These are phyloP conservation scores for Percina caprodes DNA, from an alignment of 2,113 vertebrate genomes.

Conservation along the genomic window DNA sequence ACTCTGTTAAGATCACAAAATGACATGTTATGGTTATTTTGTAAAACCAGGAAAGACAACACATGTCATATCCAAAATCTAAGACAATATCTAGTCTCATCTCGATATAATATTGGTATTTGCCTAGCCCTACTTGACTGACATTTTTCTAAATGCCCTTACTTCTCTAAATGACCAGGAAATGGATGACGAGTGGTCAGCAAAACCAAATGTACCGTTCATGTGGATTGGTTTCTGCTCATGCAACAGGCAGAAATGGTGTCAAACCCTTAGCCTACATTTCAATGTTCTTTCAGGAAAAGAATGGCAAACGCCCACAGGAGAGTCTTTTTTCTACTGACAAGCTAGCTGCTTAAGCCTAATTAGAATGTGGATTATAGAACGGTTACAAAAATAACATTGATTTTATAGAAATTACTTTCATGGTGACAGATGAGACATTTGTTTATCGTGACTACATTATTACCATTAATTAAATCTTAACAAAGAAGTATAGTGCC, in stretches of 20 bases:
- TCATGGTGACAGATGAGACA: slow-evolving; percentile 84
- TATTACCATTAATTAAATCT: slow-evolving; percentile 86
- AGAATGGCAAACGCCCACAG: slow-evolving; percentile 80
- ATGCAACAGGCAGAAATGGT: slow-evolving; percentile 62
- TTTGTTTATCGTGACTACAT: slow-evolving; percentile 86
- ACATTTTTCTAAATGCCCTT: slow-evolving; percentile 17
- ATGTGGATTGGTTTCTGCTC: slow-evolving; percentile 51
- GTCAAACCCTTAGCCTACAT: slow-evolving; percentile 69
- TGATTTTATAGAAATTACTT: slow-evolving; percentile 79
- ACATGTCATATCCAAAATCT: too few relatives aligned
- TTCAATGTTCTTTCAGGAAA: slow-evolving; percentile 80
- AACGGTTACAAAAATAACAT: slow-evolving; percentile 82
- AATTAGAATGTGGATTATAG: slow-evolving; percentile 83
- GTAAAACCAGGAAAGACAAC: too few relatives aligned
- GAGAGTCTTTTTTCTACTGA: slow-evolving; percentile 70
- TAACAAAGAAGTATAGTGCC: slow-evolving; percentile 84
- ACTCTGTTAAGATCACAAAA: too few relatives aligned
- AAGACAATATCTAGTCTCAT: too few relatives aligned
- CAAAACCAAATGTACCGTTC: slow-evolving; percentile 15
- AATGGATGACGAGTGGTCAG: slow-evolving; percentile 39
- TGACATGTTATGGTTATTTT: too few relatives aligned
- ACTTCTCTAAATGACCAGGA: slow-evolving; percentile 53
- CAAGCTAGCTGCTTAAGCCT: slow-evolving; percentile 80
- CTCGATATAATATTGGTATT: too few relatives aligned
- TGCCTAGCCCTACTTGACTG: neutral